Base-by-base conservation (phyloP, 1,140 invertebrate genomes). In the Pomacea maculata region DNA sequence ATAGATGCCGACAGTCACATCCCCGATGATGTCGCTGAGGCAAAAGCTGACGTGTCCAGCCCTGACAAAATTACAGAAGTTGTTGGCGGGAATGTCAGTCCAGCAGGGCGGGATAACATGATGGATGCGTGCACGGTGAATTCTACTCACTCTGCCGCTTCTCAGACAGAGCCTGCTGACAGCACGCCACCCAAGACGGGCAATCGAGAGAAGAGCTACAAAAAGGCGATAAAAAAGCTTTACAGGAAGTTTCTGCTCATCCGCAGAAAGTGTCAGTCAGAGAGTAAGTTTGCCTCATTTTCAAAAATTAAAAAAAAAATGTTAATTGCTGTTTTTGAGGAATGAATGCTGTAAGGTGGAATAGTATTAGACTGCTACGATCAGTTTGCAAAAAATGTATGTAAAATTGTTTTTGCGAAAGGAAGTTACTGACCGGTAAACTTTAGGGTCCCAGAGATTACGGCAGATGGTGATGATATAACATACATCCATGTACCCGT, bases 201-300 rank as follows among this genome's bases (percentile, higher is more conserved):
- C 17, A 25, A 57, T 3, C 77, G 34, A 14, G 77, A 34, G 52
- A 78, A 29, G 54, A 19, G 77, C 15, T 57, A 71, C 65, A 65
- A 57, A 52, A 54, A n/a, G 15, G 52, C 67, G 5, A 70, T 78
- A 45, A 68, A 78, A 57, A 68, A 45, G 14, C 45, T 78, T 29
- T 70, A 70, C 77, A 14, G 77, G 54, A 78, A 78, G 77, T 78
- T 78, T 29, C 65, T 78, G n/a, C 67, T 25, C 45, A 78, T 78
- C 29, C 77, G 77, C 25, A 67, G 77, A 15, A 78, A 57, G 21
- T 78, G 52, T 65, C 64, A 71, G 17, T 34, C 77, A 9, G 65
- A 78, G 57, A 78, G 77, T 78, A 71, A 68, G 77, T 78, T 34
- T 11, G 6, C 21, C 12, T 12, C 67, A 70, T 34, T 7, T 34